Evolutionary conservation across 2,113 vertebrate genomes (phyloP).

Genomic region (Lamprotornis superbus): DNA sequence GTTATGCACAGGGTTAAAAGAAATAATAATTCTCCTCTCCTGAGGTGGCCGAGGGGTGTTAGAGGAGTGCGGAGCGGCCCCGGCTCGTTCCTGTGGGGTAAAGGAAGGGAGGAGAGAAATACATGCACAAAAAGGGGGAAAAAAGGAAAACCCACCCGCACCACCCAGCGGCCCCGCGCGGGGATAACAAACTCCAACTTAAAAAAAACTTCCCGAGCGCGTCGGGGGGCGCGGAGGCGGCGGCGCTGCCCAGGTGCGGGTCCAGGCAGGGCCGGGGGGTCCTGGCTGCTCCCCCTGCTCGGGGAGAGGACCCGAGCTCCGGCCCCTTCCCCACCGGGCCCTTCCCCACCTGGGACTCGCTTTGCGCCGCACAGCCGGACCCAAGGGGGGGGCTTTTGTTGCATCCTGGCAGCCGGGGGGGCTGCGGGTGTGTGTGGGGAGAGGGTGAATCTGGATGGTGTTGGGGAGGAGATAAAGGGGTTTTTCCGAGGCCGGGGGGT

Average conservation of each 20-base stretch:
- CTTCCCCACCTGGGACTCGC: not conserved
- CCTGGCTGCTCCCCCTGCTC: not conserved
- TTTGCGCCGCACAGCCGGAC: not conserved
- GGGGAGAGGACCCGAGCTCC: not conserved
- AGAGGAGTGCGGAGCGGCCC: constrained; percentile 6
- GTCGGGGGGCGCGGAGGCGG: not conserved
- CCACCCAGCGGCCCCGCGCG: constrained; percentile 90
- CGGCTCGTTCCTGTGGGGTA: constrained; percentile 53
- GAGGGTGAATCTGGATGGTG: not conserved
- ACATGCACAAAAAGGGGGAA: not conserved
- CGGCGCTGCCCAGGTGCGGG: not conserved
- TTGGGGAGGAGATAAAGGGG: not conserved
- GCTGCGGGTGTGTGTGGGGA: not conserved
- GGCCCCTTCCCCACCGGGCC: not conserved
- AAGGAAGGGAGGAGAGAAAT: constrained; percentile 4
- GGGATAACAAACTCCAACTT: constrained; percentile 81
- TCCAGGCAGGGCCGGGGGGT: not conserved
- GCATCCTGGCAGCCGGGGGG: not conserved
- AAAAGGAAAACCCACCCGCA: constrained; percentile 75
- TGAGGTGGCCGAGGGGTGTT: constrained; percentile 71
- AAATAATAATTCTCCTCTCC: not conserved
- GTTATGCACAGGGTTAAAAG: not conserved
- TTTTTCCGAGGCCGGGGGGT: not conserved
- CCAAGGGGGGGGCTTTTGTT: not conserved
- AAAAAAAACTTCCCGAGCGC: constrained; percentile 67